Base-by-base conservation (phyloP, 2,113 vertebrate genomes). In the Tychaedon coryphoeus region DNA sequence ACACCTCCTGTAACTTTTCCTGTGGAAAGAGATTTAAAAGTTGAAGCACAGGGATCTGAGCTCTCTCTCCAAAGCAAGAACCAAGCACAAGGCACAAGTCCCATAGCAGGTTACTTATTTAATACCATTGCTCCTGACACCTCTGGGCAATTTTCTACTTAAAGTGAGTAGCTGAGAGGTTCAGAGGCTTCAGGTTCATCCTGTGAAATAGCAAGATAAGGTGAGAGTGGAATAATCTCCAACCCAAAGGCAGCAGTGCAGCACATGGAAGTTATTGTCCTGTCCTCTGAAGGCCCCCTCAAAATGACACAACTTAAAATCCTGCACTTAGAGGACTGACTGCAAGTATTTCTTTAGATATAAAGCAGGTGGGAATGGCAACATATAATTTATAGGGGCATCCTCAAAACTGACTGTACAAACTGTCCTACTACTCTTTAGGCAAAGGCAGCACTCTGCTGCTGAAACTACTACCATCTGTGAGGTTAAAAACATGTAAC, bases 401-500 rank as follows among this genome's bases (percentile, higher is more conserved):
- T 47, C 15, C 20, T 73, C 40, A 60, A 29, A 76, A 43, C 10
- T 48, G 38, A 70, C 15, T 57, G 45, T 4, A 56, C 60, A 72
- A 84, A 28, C 23, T 29, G 22, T 12, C 38, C 70, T 29, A 15
- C 28, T 5, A 4, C 25, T 72, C 45, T 74, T 40, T 4, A 54
- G 19, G 60, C 25, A 47, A 73, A 13, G 12, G 38, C 64, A 92
- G 67, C 22, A 5, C 16, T 9, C 3, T 5, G 18, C 31, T 86
- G 60, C 60, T 14, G 3, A 47, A 57, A 25, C 3, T 61, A 6
- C 36, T 45, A 5, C 22, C 12, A 19, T 7, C 26, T 34, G 50
- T 14, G 12, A 29, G 38, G n/a, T 22, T 33, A n/a, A 16, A 16
- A 5, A 31, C 3, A 7, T 2, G 2, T 14, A 42, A 2, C 2